Percentiles rank a stretch among this genome's conserved stretches.
Evolutionary conservation across 2,113 vertebrate genomes (phyloP).

Genomic region (Ameiurus melas): DNA sequence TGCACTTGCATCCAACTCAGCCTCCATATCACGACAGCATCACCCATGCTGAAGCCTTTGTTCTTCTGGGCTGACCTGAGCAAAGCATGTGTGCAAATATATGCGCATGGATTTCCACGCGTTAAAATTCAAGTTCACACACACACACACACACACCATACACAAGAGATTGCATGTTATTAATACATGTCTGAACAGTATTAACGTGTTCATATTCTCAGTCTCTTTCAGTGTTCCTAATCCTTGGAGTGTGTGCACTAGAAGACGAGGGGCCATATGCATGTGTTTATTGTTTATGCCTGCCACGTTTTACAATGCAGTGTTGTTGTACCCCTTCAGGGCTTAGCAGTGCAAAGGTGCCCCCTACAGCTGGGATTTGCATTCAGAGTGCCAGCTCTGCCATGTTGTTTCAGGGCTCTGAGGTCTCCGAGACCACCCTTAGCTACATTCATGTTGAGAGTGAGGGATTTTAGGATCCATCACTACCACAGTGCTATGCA

Average conservation of each 20-base stretch:
- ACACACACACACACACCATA: neutral
- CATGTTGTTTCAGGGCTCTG: neutral
- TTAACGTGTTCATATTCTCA: neutral
- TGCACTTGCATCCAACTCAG: too few species aligned
- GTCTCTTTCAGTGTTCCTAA: neutral
- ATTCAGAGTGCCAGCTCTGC: slow-evolving; percentile 6
- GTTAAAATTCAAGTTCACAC: neutral
- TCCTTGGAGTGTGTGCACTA: neutral
- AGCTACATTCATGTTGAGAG: neutral
- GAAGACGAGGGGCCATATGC: neutral
- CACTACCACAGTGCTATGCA: neutral
- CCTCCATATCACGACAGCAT: too few species aligned
- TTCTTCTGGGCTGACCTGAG: neutral
- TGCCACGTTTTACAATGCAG: slow-evolving; percentile 2
- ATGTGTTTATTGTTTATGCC: slow-evolving; percentile 10
- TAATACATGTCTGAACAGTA: neutral
- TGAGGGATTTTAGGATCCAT: neutral
- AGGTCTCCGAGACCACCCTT: neutral
- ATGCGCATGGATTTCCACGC: slow-evolving; percentile 20
- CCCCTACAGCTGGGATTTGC: slow-evolving; percentile 23
- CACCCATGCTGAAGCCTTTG: neutral
- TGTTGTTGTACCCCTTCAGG: neutral
- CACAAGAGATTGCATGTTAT: neutral
- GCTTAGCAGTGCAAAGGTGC: neutral
- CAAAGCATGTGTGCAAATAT: neutral